A percentile compares a stretch with the other conserved stretches of the same genome.
Evolutionary conservation across 2,888 invertebrate genomes (phyloP).

Genomic region (Elysia crispata): DNA sequence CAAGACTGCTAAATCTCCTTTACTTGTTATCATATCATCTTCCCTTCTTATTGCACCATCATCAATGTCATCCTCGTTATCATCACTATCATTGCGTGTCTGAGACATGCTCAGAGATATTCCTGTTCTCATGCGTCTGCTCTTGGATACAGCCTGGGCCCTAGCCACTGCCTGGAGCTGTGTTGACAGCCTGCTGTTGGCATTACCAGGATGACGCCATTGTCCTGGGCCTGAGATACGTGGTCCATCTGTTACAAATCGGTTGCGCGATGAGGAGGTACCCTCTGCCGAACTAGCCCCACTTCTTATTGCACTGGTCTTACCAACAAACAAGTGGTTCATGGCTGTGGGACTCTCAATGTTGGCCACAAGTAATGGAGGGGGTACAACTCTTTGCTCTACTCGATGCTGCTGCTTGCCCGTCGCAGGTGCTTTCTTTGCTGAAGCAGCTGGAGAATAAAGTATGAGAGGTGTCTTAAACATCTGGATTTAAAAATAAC

Average conservation of each 20-base stretch:
- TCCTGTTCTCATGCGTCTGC: constrained; percentile 38
- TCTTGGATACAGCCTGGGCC: constrained; percentile 48
- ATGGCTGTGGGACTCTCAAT: constrained; percentile 73
- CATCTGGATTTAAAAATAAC: neutral
- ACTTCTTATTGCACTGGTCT: constrained; percentile 44
- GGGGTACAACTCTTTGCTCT: constrained; percentile 26
- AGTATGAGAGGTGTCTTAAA: neutral
- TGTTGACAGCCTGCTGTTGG: constrained; percentile 39
- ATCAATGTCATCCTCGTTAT: too few relatives aligned
- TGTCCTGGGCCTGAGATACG: constrained; percentile 55
- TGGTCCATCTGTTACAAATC: constrained; percentile 70
- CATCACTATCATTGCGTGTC: too few relatives aligned
- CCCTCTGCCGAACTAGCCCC: too few relatives aligned
- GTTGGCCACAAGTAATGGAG: constrained; percentile 63
- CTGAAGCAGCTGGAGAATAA: constrained; percentile 67
- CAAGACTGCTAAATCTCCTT: too few relatives aligned
- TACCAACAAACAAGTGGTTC: constrained; percentile 75
- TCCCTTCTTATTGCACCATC: too few relatives aligned
- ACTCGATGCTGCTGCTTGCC: neutral
- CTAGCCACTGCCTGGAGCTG: constrained; percentile 52
- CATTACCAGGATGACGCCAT: constrained; percentile 12
- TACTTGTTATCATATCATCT: too few relatives aligned
- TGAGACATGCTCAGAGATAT: neutral
- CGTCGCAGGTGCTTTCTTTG: constrained; percentile 54
- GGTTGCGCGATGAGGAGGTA: constrained; percentile 57